phyloP scores from a whole-genome alignment of 2,888 invertebrate species.

The Ferrisia virgata region DNA sequence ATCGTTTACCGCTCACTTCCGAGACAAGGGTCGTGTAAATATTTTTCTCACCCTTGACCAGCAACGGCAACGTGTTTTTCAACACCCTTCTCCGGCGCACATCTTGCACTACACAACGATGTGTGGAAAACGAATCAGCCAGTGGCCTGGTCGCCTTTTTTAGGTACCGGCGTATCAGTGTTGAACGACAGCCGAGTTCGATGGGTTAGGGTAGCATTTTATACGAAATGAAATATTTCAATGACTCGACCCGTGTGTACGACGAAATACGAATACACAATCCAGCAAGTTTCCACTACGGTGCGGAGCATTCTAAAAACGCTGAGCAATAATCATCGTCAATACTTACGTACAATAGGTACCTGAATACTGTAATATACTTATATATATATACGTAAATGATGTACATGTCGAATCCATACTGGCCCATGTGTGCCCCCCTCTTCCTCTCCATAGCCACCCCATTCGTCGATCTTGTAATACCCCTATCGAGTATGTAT shows the following conservation, averaged over 20 bases:
- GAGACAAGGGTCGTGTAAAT: conserved; percentile 28
- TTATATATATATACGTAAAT: no score
- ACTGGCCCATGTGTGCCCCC: neutral
- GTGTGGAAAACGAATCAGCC: neutral
- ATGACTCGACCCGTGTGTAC: neutral
- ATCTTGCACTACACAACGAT: no score
- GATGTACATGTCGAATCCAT: neutral
- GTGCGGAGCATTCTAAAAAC: neutral
- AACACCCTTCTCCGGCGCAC: neutral
- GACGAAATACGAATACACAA: neutral
- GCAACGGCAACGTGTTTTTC: neutral
- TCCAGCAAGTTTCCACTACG: neutral
- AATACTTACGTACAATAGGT: neutral
- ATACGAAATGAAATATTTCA: conserved; percentile 5
- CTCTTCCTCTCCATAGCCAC: neutral
- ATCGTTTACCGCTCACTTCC: neutral
- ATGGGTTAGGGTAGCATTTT: neutral
- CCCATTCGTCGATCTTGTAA: neutral
- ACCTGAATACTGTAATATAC: neutral
- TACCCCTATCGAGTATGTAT: no score
- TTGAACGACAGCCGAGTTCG: neutral
- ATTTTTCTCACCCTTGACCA: conserved; percentile 33
- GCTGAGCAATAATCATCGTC: neutral
- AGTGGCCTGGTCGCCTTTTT: neutral
- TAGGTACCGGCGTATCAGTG: neutral